A percentile compares a stretch with the other conserved stretches of the same genome.
Evolutionary conservation across 1,140 invertebrate genomes (phyloP).

Genomic region (Drosophila lacteicornis): DNA sequence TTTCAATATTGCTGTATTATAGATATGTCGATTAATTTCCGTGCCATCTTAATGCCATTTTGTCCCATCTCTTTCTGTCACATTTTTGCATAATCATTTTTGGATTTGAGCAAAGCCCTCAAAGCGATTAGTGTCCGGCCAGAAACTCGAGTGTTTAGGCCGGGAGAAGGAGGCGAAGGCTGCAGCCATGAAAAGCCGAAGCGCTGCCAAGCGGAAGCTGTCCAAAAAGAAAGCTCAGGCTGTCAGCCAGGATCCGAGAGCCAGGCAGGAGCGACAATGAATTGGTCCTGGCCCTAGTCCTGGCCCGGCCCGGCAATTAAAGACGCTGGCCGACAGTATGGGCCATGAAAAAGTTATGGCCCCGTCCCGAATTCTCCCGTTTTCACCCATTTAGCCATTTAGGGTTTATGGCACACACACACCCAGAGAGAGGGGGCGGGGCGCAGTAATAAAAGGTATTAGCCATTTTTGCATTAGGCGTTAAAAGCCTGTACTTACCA

Average conservation of each 20-base stretch:
- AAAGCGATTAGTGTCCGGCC: conserved; percentile 40
- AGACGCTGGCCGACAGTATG: neutral
- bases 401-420: conserved; percentile 16
- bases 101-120: conserved; percentile 41
- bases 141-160: neutral
- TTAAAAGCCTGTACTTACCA: conserved; percentile 13
- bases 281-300: conserved; percentile 1
- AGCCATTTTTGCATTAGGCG: conserved; percentile 18
- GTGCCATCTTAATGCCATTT: too few relatives aligned
- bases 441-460: conserved; percentile 9
- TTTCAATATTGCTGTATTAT: neutral
- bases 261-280: neutral
- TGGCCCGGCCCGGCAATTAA: conserved; percentile 10
- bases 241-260: conserved; percentile 6
- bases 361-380: neutral
- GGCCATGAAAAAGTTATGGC: conserved; percentile 18
- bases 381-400: conserved; percentile 19
- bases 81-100: conserved; percentile 48
- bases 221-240: conserved; percentile 14
- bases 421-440: too few relatives aligned
- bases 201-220: conserved; percentile 34
- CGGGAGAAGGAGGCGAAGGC: neutral
- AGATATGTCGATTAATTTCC: neutral
- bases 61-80: neutral
- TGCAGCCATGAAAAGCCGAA: neutral